phyloP scores from a whole-genome alignment of 2,888 invertebrate species.

The Lithophane semibrunnea region DNA sequence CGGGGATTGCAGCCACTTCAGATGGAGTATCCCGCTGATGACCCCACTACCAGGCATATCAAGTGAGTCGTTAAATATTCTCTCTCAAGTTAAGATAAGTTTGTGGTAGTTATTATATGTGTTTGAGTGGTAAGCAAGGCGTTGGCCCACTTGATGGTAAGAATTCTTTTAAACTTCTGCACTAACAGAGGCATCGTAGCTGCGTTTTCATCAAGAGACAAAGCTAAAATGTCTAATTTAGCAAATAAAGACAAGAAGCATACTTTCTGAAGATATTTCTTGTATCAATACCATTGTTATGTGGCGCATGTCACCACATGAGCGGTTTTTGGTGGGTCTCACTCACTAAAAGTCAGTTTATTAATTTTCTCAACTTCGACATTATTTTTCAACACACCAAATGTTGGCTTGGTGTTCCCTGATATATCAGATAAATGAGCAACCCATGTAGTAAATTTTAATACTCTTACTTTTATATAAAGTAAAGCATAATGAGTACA shows the following conservation, averaged over 20 bases:
- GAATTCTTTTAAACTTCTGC: neutral
- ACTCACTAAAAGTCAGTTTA: neutral
- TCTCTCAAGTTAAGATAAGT: neutral
- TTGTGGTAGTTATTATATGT: neutral
- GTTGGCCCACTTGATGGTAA: neutral
- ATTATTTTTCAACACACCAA: neutral
- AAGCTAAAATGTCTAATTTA: neutral
- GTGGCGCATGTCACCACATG: neutral
- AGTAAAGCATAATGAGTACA: neutral
- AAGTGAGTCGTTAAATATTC: constrained; percentile 74
- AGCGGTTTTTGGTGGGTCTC: neutral
- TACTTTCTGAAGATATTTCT: neutral
- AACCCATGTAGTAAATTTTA: neutral
- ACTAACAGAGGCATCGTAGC: neutral
- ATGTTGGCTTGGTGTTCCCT: neutral
- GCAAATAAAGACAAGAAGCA: neutral
- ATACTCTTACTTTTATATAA: neutral
- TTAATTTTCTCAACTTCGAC: neutral
- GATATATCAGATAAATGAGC: neutral
- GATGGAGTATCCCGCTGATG: constrained; percentile 83
- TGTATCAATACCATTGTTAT: neutral
- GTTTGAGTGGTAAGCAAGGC: neutral
- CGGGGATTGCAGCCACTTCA: constrained; percentile 82
- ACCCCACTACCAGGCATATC: constrained; percentile 80
- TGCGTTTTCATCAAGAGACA: neutral